Evolutionary conservation across 2,797 vertebrate species (phyloP).

Genomic region (Danionella dracula): DNA sequence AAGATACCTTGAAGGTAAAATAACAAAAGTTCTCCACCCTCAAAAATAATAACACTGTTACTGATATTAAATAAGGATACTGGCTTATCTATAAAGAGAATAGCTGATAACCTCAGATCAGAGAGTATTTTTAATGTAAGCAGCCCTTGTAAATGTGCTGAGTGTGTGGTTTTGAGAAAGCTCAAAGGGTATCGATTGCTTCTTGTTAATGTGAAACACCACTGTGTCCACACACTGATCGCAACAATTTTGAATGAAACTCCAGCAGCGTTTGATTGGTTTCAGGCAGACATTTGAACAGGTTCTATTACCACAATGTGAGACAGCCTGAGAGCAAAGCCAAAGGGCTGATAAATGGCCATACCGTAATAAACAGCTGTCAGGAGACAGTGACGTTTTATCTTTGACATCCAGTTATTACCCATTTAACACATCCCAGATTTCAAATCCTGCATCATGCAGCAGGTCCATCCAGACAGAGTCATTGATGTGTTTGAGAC

Average conservation of each 20-base stretch:
- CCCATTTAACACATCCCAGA: conserved; percentile 16
- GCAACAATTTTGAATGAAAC: neutral
- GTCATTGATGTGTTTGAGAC: neutral
- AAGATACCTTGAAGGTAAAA: conserved; percentile 33
- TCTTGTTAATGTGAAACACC: conserved; percentile 11
- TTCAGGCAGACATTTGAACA: neutral
- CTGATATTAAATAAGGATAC: conserved; percentile 20
- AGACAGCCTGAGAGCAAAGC: conserved; percentile 7
- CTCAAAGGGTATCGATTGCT: conserved; percentile 18
- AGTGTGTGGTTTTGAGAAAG: neutral
- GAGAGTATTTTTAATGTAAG: neutral
- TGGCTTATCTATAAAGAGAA: conserved; percentile 28
- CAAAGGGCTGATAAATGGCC: conserved; percentile 5
- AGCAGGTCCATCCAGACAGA: neutral
- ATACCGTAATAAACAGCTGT: conserved; percentile 9
- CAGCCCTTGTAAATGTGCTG: conserved; percentile 21
- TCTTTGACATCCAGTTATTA: conserved; percentile 25
- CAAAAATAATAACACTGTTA: conserved; percentile 32
- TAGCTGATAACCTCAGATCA: conserved; percentile 6
- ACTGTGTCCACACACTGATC: conserved; percentile 5
- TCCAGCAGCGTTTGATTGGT: conserved; percentile 9
- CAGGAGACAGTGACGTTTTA: conserved; percentile 15
- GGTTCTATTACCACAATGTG: no score
- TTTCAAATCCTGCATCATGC: neutral
- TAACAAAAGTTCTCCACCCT: conserved; percentile 22